Conservation (phyloP, 2,888 invertebrate species). For the Troglohyphantes excavatus region DNA sequence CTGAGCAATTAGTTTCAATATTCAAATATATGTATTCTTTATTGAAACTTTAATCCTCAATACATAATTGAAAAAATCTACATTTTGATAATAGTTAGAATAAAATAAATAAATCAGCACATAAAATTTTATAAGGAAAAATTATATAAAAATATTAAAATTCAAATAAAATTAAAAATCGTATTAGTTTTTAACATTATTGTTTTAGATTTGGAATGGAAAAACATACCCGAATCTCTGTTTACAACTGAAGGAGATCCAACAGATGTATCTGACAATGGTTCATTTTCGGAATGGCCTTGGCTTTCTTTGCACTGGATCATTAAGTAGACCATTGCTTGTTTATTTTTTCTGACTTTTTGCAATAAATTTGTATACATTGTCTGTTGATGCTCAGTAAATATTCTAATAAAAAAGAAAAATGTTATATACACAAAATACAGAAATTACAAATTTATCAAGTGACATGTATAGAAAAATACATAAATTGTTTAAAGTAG, state of each 20-base stretch:
- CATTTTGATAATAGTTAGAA: no score
- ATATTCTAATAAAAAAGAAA: slow-evolving; percentile 84
- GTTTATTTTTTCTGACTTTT: slow-evolving; percentile 84
- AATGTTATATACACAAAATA: neutral
- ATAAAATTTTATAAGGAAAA: no score
- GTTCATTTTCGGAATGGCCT: neutral
- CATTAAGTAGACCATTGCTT: slow-evolving; percentile 82
- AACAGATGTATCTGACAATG: slow-evolving; percentile 25
- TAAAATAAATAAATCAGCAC: no score
- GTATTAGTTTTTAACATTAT: neutral
- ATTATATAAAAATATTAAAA: no score
- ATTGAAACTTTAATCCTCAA: no score
- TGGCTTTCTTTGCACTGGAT: slow-evolving; percentile 85
- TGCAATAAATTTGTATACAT: slow-evolving; percentile 86
- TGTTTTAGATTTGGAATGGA: neutral
- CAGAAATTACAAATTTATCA: neutral
- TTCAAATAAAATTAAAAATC: no score
- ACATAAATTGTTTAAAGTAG: no score
- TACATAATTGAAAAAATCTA: no score
- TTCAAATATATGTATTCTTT: no score
- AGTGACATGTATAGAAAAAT: neutral
- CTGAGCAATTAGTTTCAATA: no score
- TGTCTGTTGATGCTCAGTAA: slow-evolving; percentile 88
- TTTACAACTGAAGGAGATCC: slow-evolving; percentile 47
- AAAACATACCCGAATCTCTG: slow-evolving; percentile 50